Conservation (phyloP, 2,113 vertebrate genomes). For the Antechinus flavipes region DNA sequence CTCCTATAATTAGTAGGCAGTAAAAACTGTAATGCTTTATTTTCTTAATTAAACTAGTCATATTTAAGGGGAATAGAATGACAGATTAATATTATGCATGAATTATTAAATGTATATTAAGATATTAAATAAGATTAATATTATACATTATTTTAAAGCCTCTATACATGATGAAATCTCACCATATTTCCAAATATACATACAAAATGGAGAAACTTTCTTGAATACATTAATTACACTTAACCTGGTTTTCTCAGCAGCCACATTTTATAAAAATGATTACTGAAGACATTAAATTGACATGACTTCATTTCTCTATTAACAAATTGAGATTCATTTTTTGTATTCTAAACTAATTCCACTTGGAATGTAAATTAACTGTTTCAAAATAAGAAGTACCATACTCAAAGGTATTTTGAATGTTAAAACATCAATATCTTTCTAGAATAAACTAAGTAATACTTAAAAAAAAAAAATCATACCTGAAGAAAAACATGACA, state of each 20-base stretch:
- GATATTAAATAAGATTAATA: neutral
- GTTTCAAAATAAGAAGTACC: neutral
- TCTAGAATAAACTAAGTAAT: neutral
- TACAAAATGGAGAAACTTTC: neutral
- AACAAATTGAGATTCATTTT: conserved; percentile 31
- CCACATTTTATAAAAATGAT: conserved; percentile 11
- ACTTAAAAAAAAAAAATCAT: conserved; percentile 18
- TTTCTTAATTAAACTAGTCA: neutral
- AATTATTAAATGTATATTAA: neutral
- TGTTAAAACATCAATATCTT: neutral
- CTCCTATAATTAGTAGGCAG: neutral
- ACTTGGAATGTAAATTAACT: neutral
- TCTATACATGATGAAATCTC: neutral
- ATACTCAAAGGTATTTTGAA: neutral
- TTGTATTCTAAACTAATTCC: neutral
- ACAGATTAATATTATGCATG: neutral
- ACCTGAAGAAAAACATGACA: conserved; percentile 99
- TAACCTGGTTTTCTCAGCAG: neutral
- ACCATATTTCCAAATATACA: neutral
- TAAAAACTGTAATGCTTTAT: neutral
- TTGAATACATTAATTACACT: conserved; percentile 10
- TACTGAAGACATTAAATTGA: conserved; percentile 12
- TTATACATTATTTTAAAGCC: neutral
- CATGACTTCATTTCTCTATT: conserved; percentile 26
- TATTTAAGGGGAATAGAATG: neutral